Base-by-base conservation (phyloP, 1,140 invertebrate genomes). In the Drosophila arizonae region DNA sequence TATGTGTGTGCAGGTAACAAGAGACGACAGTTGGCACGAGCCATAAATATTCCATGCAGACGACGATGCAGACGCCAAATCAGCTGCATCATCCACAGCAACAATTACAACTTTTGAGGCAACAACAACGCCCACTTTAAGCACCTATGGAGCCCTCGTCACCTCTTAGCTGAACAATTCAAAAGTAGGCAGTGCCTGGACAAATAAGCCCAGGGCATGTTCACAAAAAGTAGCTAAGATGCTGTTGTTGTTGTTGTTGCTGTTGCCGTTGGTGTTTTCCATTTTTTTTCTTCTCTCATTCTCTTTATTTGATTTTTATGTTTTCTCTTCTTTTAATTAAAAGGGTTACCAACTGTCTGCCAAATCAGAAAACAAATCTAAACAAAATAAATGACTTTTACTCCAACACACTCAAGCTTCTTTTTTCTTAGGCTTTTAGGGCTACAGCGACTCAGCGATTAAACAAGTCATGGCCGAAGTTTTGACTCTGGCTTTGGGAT, bases 381-480 rank as follows among this genome's bases (percentile, higher is more conserved):
- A 86, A 86, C 73, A 82, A 86, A 68, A 86, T 87, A 86, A 86
- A 86, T 87, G 75, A 87, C 76, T 87, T 87, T 86, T 86, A 81
- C 81, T 81, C 61, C 57, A 62, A 51, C 57, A 63, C 11, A 39
- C 36, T 33, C 57, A 79, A 85, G 77, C 81, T 24, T 24, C 21
- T 24, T 24, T 24, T 24, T 79, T 79, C 67, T 69, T 45, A 24
- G 24, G 48, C 39, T 39, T 51, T 65, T 39, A 33, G 30, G 26
- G 52, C 43, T 2, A 46, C 43, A 17, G n/a, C 43, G 15, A 9
- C 48, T 43, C 30, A 15, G 62, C 46, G 80, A 77, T 68, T 72
- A 48, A 77, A 69, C 76, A 66, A 85, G 68, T 86, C 81, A 86
- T 86, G 82, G 78, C 55, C 61, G 24, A 46, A 65, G 66, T 63